Conservation (phyloP, 2,797 vertebrate genomes). For the Gallinago solitaria region DNA sequence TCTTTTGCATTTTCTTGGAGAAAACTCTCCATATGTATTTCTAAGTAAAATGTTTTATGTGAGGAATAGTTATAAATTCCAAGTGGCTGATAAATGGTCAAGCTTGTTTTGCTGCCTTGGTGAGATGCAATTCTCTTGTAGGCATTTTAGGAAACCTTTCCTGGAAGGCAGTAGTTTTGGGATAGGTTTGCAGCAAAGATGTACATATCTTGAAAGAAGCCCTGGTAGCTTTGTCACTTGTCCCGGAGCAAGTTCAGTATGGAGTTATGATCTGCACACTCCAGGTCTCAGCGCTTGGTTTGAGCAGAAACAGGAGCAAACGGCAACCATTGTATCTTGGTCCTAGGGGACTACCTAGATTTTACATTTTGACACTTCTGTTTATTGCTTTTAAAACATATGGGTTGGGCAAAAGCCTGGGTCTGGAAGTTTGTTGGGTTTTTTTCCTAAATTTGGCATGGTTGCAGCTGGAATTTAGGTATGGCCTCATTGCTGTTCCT, state of each 20-base stretch:
- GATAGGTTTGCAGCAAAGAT: neutral
- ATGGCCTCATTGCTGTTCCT: neutral
- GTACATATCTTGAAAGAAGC: neutral
- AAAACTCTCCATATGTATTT: conserved; percentile 33
- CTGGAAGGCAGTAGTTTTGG: conserved; percentile 5
- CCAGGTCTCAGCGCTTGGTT: neutral
- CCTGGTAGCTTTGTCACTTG: neutral
- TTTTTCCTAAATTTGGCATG: neutral
- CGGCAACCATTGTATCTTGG: neutral
- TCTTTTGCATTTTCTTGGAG: conserved; percentile 4
- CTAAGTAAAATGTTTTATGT: neutral
- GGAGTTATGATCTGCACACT: neutral
- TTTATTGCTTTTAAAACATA: neutral
- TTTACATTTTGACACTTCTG: neutral
- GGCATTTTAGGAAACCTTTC: neutral
- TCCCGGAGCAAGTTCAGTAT: neutral
- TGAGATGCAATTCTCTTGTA: neutral
- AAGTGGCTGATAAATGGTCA: neutral
- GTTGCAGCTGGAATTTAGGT: neutral
- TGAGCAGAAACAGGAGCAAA: neutral
- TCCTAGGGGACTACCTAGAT: neutral
- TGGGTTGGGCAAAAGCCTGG: neutral
- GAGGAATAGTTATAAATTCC: neutral
- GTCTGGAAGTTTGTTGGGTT: neutral
- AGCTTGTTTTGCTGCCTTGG: conserved; percentile 24